These are phyloP conservation scores for Drosophila demipolita DNA, from an alignment of 2,888 invertebrate species.

Conservation along the genomic window DNA sequence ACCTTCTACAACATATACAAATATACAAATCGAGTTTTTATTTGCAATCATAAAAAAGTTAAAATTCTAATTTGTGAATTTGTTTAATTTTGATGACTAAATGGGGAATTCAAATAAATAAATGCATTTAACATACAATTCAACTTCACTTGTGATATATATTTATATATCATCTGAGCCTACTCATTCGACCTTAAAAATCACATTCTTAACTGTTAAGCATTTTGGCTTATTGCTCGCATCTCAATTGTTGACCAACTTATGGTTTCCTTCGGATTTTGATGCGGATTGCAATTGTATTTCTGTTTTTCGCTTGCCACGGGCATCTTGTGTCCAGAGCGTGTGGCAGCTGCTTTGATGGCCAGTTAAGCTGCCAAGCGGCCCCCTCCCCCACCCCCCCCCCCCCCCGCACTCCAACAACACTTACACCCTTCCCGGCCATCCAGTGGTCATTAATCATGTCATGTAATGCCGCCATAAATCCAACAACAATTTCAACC, in stretches of 20 bases:
- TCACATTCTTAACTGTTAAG: not conserved
- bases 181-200: not conserved
- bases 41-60: not conserved
- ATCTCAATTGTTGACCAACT: slow-evolving; percentile 25
- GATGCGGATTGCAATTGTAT: not conserved
- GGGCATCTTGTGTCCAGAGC: slow-evolving; percentile 6
- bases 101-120: not conserved
- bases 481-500: slow-evolving; percentile 79
- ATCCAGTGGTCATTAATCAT: slow-evolving; percentile 75
- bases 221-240: slow-evolving; percentile 17
- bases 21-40: not conserved
- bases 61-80: not conserved
- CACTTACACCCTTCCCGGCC: not conserved
- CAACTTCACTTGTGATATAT: not conserved
- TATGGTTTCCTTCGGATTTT: not conserved
- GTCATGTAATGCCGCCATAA: slow-evolving; percentile 83
- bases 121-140: not conserved
- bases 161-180: not conserved
- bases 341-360: slow-evolving; percentile 63
- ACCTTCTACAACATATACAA: not conserved
- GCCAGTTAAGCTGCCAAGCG: slow-evolving; percentile 48
- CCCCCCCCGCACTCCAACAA: not conserved
- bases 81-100: not conserved
- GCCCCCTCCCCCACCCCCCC: not conserved
- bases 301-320: not conserved